Evolutionary conservation across 1,140 invertebrate genomes (phyloP).

Genomic region (Scaptomyza graminum): DNA sequence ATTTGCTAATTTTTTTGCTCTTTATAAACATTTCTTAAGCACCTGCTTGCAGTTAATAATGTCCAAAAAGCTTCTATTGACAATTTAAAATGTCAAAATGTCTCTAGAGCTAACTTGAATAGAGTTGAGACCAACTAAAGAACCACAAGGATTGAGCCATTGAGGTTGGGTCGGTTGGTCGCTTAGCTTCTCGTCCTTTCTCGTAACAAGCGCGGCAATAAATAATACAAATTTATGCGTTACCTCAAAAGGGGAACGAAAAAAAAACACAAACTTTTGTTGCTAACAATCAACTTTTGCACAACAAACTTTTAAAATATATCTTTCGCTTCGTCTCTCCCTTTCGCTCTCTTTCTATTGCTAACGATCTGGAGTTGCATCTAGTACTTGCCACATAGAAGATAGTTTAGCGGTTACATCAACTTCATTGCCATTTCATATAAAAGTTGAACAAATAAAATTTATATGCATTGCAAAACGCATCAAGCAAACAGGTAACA

Average conservation of each 20-base stretch:
- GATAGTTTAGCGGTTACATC: slow-evolving; percentile 42
- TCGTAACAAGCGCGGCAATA: slow-evolving; percentile 46
- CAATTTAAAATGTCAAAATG: slow-evolving; percentile 6
- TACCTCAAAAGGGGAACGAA: slow-evolving; percentile 22
- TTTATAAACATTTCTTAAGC: no score
- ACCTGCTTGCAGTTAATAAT: neutral
- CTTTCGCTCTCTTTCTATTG: neutral
- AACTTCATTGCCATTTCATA: slow-evolving; percentile 57
- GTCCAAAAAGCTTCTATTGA: neutral
- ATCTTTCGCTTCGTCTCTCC: slow-evolving; percentile 29
- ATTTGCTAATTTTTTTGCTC: no score
- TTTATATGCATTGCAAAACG: slow-evolving; percentile 59
- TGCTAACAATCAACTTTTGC: slow-evolving; percentile 49
- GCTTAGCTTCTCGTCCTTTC: slow-evolving; percentile 2
- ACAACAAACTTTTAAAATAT: slow-evolving; percentile 34
- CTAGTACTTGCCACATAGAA: neutral
- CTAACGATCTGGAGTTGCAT: neutral
- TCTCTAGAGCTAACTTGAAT: neutral
- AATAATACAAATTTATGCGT: slow-evolving; percentile 53
- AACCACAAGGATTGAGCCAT: slow-evolving; percentile 1
- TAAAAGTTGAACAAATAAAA: slow-evolving; percentile 61
- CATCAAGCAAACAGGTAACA: slow-evolving; percentile 47
- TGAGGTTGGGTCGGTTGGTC: neutral
- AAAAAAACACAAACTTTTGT: slow-evolving; percentile 39
- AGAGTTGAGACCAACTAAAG: neutral